Percentiles rank a stretch among this genome's conserved stretches.
phyloP scores from a whole-genome alignment of 2,888 invertebrate species.

The Plagodis dolabraria region DNA sequence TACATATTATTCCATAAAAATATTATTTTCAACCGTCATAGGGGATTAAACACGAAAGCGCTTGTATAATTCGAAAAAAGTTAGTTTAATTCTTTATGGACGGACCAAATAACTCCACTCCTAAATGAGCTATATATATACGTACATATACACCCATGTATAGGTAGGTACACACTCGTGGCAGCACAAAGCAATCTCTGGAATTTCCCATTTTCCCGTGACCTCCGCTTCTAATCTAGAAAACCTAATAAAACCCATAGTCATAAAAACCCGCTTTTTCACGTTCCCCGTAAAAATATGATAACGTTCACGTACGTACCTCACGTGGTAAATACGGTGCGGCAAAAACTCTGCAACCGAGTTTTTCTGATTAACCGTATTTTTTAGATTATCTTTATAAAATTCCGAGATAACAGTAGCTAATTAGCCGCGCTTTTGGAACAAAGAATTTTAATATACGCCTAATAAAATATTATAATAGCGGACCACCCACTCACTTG shows the following conservation, averaged over 20 bases:
- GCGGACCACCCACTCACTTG: conserved; percentile 39
- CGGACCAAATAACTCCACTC: too few relatives aligned
- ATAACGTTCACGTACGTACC: conserved; percentile 76
- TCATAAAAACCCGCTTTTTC: conserved; percentile 80
- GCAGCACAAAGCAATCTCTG: conserved; percentile 34
- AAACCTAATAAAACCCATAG: conserved; percentile 75
- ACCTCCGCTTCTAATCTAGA: conserved; percentile 73
- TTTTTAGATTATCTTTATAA: conserved; percentile 25
- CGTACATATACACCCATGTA: too few relatives aligned
- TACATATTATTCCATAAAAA: too few relatives aligned
- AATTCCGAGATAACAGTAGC: conserved; percentile 44
- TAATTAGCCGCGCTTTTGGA: conserved; percentile 52
- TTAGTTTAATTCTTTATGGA: too few relatives aligned
- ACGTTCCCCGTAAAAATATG: conserved; percentile 82
- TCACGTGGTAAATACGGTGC: conserved; percentile 31
- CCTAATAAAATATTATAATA: conserved; percentile 45
- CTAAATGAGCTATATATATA: too few relatives aligned
- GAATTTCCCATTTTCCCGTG: conserved; percentile 57
- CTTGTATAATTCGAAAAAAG: too few relatives aligned
- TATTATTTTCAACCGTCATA: too few relatives aligned
- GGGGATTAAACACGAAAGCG: too few relatives aligned
- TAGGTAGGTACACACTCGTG: background rate
- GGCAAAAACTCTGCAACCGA: conserved; percentile 11
- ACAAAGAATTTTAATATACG: conserved; percentile 51
- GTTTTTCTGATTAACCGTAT: conserved; percentile 18